These are phyloP conservation scores for rabbit (Oryctolagus cuniculus) DNA, from an alignment of 2,113 vertebrate species.

Conservation along the genomic window mOryCun1.1 NC_091439.1:30097501-30098000, in stretches of 20 bases:
- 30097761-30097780: neutral
- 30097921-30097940: neutral
- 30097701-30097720: neutral
- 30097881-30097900: neutral
- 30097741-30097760: neutral
- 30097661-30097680: conserved; percentile 42
- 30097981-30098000: neutral
- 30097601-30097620: conserved; percentile 48
- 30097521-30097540: neutral
- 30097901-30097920: neutral
- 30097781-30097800: neutral
- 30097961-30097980: neutral
- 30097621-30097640: conserved; percentile 46
- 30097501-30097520: neutral
- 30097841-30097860: neutral
- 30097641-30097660: conserved; percentile 55
- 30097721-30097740: neutral
- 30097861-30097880: neutral
- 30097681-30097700: neutral
- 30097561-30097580: conserved; percentile 52
- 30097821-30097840: neutral
- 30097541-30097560: conserved; percentile 64
- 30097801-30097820: neutral
- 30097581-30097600: conserved; percentile 48
- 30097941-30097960: neutral